phyloP scores from a whole-genome alignment of 1,140 invertebrate genomes.

The Cydia strobilella region DNA sequence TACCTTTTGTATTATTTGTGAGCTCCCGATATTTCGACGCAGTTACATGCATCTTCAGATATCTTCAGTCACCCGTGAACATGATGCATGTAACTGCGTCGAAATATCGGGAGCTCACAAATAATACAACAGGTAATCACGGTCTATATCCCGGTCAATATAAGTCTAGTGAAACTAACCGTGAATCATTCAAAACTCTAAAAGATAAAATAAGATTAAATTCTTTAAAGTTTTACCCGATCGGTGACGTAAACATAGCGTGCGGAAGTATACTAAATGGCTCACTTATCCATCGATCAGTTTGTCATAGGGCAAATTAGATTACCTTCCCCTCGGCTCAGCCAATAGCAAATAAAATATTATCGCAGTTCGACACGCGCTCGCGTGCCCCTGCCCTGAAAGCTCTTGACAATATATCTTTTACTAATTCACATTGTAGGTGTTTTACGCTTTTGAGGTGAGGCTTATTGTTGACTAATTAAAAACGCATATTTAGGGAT shows the following conservation, averaged over 20 bases:
- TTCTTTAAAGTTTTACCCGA: background rate
- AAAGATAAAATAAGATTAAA: too few relatives aligned
- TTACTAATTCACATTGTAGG: background rate
- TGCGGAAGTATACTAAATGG: background rate
- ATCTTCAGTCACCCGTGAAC: too few relatives aligned
- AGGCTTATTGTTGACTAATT: background rate
- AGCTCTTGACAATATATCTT: background rate
- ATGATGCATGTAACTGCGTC: too few relatives aligned
- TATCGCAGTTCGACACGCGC: background rate
- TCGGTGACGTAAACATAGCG: background rate
- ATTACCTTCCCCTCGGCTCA: background rate
- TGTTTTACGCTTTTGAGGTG: background rate
- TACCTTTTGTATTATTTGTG: too few relatives aligned
- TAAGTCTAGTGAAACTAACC: too few relatives aligned
- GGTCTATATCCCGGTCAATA: too few relatives aligned
- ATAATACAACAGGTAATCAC: too few relatives aligned
- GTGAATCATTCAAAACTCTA: too few relatives aligned
- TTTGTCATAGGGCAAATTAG: slow-evolving; percentile 3
- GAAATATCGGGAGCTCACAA: too few relatives aligned
- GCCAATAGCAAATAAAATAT: slow-evolving; percentile 11
- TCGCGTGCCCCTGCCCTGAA: background rate
- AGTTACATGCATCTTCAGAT: too few relatives aligned
- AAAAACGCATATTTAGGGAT: background rate
- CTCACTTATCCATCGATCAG: slow-evolving; percentile 18
- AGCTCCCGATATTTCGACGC: too few relatives aligned